These are phyloP conservation scores for Cairina moschata DNA, from an alignment of 2,113 vertebrate species.

Conservation along the genomic window DNA sequence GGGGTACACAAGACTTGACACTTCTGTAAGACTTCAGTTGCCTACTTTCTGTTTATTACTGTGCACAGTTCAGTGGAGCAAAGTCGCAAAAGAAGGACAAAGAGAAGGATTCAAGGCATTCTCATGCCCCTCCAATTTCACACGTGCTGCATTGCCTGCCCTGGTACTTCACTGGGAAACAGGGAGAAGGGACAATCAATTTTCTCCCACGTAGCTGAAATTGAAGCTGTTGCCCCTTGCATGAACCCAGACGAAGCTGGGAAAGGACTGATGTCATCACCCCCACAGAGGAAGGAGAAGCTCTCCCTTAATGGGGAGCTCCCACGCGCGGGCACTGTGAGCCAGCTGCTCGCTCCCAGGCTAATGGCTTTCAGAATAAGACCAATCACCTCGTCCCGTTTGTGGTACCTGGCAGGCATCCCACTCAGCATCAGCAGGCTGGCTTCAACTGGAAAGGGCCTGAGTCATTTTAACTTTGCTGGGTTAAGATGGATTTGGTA, in stretches of 20 bases:
- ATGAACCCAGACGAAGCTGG: conserved; percentile 50
- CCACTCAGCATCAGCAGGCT: neutral
- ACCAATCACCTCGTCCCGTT: neutral
- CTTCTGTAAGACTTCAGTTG: neutral
- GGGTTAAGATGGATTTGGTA: neutral
- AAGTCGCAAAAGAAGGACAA: neutral
- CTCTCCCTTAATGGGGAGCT: neutral
- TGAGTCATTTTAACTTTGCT: neutral
- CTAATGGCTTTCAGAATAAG: neutral
- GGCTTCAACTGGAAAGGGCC: neutral
- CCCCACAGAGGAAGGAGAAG: neutral
- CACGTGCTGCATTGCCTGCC: neutral
- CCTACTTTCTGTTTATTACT: neutral
- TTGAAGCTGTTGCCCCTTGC: conserved; percentile 49
- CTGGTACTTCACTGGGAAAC: neutral
- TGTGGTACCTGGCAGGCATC: conserved; percentile 15
- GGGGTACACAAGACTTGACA: neutral
- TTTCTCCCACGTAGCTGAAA: conserved; percentile 29
- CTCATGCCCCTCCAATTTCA: neutral
- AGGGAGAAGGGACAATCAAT: conserved; percentile 39
- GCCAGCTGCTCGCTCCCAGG: conserved; percentile 2
- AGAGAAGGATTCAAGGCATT: neutral
- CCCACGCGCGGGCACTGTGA: neutral
- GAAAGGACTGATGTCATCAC: conserved; percentile 58
- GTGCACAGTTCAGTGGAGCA: neutral